Evolutionary conservation across 1,140 invertebrate species (phyloP).

Genomic region (Zelostemma sp.): DNA sequence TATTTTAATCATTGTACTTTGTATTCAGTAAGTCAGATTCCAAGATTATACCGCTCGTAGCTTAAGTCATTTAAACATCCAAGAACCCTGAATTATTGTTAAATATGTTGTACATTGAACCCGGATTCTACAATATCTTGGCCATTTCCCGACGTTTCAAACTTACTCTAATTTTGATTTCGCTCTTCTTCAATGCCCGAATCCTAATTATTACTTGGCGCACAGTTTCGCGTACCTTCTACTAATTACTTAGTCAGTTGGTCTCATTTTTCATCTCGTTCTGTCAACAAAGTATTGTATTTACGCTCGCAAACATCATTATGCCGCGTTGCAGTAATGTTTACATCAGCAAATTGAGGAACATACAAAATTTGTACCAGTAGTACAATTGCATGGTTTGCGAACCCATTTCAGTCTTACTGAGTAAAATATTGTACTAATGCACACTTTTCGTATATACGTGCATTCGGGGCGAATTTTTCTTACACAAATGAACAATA

Average conservation of each 20-base stretch:
- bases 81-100: constrained; percentile 48
- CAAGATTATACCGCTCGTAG: constrained; percentile 12
- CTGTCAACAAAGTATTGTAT: not conserved
- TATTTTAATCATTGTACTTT: constrained; percentile 49
- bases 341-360: not conserved
- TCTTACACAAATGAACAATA: constrained; percentile 15
- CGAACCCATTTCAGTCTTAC: constrained; percentile 41
- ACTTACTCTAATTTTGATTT: constrained; percentile 56
- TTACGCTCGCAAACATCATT: no score
- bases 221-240: not conserved
- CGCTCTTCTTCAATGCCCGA: constrained; percentile 12
- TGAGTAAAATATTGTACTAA: constrained; percentile 22
- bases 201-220: constrained; percentile 8
- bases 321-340: constrained; percentile 19
- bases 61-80: constrained; percentile 33
- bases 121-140: constrained; percentile 18
- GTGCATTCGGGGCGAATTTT: constrained; percentile 10
- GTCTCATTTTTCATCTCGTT: constrained; percentile 15
- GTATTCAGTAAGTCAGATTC: constrained; percentile 40
- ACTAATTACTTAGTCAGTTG: constrained; percentile 1
- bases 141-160: constrained; percentile 30
- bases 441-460: constrained; percentile 17
- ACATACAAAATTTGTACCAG: not conserved
- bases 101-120: constrained; percentile 24
- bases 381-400: constrained; percentile 8